Evolutionary conservation across 1,140 invertebrate species (phyloP), one percentile per base, ranked within the genome.

Genomic region (Battus philenor): DNA sequence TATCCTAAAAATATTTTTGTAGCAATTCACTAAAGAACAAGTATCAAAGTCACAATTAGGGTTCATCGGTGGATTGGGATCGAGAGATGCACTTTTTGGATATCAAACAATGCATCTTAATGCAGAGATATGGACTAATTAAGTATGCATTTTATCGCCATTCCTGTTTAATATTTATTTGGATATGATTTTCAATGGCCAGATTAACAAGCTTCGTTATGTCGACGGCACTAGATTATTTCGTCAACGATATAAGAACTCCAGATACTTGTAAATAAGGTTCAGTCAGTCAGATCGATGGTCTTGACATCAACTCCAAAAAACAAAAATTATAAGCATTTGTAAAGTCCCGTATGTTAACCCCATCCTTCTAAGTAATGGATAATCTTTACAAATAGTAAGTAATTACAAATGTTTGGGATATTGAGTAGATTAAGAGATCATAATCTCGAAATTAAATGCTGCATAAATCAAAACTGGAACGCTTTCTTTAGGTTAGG

Each of bases 61-160:
- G 16, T 34, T 34, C 16, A 13, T 20, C 27, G 41, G 32, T 13
- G 46, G 26, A n/a, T 11, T 48, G 15, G 46, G 29, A 24, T 41
- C 36, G 2, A 22, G 46, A 31, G 46, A 48, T 24, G 46, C 46
- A 33, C 18, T 48, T n/a, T 48, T 48, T 10, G 46, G 46, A 1
- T 39, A 32, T 9, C 34, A 33, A 41, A 16, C n/a, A n/a, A n/a
- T n/a, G n/a, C n/a, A n/a, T 41, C 1, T 22, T 48, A 26, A 8
- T 47, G 16, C 45, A 47, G 15, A 27, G 15, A 31, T 49, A 33
- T 10, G 16, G 10, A 9, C 36, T 43, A n/a, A 22, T 24, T 5
- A 34, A 34, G 16, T 9, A 17, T 9, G 32, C 16, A 4, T 13
- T 34, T n/a, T n/a, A n/a, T n/a, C n/a, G n/a, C n/a, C n/a, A 2